Evolutionary conservation across 1,140 invertebrate species (phyloP).

Genomic region (Cotesia chilonis): DNA sequence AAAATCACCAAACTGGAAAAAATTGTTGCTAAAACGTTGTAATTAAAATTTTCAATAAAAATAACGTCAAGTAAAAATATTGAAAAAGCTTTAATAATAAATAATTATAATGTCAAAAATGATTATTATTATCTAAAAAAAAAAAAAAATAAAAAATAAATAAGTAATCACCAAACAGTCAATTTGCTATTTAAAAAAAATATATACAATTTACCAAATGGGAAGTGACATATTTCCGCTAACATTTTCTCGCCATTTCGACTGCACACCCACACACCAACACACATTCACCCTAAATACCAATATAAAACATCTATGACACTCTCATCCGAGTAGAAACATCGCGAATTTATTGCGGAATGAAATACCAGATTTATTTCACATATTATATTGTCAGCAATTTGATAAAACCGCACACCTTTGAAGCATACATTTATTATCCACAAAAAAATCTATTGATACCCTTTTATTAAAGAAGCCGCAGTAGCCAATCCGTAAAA

Average conservation of each 20-base stretch:
- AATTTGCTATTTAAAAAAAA: no score
- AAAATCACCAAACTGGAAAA: no score
- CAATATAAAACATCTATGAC: background rate
- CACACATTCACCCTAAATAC: background rate
- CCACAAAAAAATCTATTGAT: no score
- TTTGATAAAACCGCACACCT: background rate
- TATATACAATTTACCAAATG: background rate
- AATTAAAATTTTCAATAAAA: no score
- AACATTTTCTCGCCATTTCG: slow-evolving; percentile 10
- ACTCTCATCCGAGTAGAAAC: slow-evolving; percentile 4
- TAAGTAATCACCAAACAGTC: background rate
- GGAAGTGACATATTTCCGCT: slow-evolving; percentile 10
- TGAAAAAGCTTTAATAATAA: no score
- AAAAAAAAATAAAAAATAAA: background rate
- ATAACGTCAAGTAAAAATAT: no score
- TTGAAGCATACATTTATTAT: no score
- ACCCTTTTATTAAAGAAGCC: no score
- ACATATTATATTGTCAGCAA: background rate
- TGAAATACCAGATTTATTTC: slow-evolving; percentile 11
- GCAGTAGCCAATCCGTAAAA: no score
- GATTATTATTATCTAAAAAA: no score
- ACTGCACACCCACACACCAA: background rate
- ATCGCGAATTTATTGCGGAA: slow-evolving; percentile 9
- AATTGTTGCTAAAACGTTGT: no score
- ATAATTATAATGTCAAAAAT: no score